Conservation (phyloP, 2,797 vertebrate species). For the Lerista edwardsae region DNA sequence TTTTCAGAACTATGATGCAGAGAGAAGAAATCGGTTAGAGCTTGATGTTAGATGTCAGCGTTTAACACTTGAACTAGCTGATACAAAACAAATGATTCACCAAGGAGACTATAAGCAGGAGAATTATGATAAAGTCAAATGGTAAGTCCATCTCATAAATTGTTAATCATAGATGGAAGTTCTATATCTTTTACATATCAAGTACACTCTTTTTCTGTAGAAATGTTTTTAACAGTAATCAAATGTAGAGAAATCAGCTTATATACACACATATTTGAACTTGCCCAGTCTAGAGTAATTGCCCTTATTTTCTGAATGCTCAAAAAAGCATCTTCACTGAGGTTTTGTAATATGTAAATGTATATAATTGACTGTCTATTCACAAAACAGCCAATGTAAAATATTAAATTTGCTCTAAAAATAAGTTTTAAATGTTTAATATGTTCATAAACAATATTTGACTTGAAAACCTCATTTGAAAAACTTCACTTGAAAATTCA, state of each 20-base stretch:
- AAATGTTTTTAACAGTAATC: not conserved
- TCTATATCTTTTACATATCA: not conserved
- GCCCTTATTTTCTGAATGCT: not conserved
- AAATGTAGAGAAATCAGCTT: not conserved
- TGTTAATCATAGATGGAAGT: not conserved
- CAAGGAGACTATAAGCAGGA: constrained; percentile 90
- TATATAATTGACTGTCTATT: not conserved
- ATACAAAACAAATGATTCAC: constrained; percentile 92
- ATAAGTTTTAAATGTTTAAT: not conserved
- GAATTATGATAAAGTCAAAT: constrained; percentile 92
- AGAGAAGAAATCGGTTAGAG: constrained; percentile 86
- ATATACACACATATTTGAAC: not conserved
- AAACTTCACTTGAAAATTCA: too few relatives aligned
- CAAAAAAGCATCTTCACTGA: not conserved
- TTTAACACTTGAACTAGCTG: constrained; percentile 89
- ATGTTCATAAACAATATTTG: not conserved
- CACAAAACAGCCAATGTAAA: not conserved
- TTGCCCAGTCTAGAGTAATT: not conserved
- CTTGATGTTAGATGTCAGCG: constrained; percentile 90
- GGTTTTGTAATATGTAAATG: not conserved
- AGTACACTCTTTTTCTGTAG: not conserved
- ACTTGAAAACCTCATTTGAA: too few relatives aligned
- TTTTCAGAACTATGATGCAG: constrained; percentile 89
- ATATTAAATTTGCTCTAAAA: not conserved
- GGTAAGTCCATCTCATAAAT: constrained; percentile 70